Conservation (phyloP, 92 coral and sea anemone genomes). For the Zoanthus sansibaricus region DNA sequence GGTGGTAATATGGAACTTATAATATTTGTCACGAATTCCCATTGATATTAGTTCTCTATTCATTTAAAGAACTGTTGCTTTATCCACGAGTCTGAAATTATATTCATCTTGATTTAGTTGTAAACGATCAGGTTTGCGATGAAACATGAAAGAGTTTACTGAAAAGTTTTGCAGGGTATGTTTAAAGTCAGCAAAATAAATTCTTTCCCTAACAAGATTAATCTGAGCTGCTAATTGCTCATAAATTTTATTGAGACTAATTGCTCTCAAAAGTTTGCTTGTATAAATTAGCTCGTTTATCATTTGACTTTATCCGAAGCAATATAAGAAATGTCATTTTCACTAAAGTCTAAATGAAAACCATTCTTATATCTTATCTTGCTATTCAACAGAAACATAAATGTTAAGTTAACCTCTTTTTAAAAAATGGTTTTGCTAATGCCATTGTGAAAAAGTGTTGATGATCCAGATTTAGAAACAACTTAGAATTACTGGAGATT, state of each 20-base stretch:
- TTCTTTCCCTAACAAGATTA: neutral
- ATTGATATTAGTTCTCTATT: slow-evolving; percentile 11
- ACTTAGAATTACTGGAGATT: too few relatives aligned
- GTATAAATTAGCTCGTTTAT: slow-evolving; percentile 14
- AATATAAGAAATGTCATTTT: slow-evolving; percentile 10
- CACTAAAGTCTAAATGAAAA: neutral
- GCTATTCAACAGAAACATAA: neutral
- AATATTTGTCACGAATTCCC: neutral
- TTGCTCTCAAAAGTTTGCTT: neutral
- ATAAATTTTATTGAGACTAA: slow-evolving; percentile 19
- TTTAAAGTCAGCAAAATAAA: too few relatives aligned
- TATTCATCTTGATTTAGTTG: too few relatives aligned
- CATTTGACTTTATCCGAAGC: neutral
- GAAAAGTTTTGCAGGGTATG: too few relatives aligned
- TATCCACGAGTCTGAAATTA: neutral
- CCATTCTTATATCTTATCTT: neutral
- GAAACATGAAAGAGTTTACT: too few relatives aligned
- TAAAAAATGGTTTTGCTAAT: too few relatives aligned
- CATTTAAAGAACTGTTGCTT: neutral
- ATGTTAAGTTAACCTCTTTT: too few relatives aligned
- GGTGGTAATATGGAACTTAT: neutral
- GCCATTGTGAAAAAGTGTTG: too few relatives aligned
- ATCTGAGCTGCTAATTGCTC: slow-evolving; percentile 11
- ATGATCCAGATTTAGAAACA: too few relatives aligned
- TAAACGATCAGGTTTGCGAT: too few relatives aligned